These are phyloP conservation scores for Passer domesticus DNA, from an alignment of 2,113 vertebrate species.

Conservation along the genomic window DNA sequence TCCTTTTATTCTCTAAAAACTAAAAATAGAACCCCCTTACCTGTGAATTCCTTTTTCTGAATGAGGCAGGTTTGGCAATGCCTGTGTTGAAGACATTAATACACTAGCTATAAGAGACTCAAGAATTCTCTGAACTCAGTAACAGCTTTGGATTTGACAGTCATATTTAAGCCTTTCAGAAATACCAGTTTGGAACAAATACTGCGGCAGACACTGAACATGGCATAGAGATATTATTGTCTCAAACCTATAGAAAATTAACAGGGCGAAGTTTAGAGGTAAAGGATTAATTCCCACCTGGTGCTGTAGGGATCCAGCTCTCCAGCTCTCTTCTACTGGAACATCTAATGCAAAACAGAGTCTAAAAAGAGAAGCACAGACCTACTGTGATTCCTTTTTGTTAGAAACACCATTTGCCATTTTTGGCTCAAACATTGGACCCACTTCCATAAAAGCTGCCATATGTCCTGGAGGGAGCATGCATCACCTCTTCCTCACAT, in stretches of 20 bases:
- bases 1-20: background rate
- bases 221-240: background rate
- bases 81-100: background rate
- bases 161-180: background rate
- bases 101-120: background rate
- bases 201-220: background rate
- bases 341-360: rapidly evolving
- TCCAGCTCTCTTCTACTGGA: background rate
- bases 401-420: background rate
- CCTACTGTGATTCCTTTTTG: background rate
- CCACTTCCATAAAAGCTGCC: background rate
- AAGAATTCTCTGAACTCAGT: background rate
- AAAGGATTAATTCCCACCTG: background rate
- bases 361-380: background rate
- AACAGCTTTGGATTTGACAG: background rate
- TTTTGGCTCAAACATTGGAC: background rate
- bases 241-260: background rate
- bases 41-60: background rate
- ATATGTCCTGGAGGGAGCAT: rapidly evolving
- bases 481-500: background rate
- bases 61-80: background rate
- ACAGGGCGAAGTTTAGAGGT: background rate
- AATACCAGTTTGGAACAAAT: background rate
- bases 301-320: background rate
- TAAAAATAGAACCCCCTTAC: background rate